These are phyloP conservation scores for Leptopilina drosophilae DNA, from an alignment of 2,888 invertebrate species.

Conservation along the genomic window DNA sequence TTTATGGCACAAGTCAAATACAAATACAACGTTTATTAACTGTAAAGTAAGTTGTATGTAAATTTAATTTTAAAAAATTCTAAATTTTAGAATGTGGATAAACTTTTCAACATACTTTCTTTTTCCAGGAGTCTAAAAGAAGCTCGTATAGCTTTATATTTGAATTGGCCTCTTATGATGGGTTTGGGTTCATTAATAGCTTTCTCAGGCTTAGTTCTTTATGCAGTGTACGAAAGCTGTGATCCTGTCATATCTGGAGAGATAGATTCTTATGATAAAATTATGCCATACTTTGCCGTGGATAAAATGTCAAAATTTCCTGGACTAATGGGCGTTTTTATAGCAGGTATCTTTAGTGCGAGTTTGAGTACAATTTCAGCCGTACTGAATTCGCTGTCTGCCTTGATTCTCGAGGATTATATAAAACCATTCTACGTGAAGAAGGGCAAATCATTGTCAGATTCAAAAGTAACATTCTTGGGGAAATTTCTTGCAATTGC, in stretches of 20 bases:
- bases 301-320: slow-evolving; percentile 79
- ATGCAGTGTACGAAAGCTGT: slow-evolving; percentile 88
- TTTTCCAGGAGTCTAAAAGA: slow-evolving; percentile 78
- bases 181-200: slow-evolving; percentile 84
- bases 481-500: slow-evolving; percentile 64
- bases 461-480: slow-evolving; percentile 84
- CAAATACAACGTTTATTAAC: slow-evolving; percentile 87
- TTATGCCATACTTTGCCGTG: slow-evolving; percentile 88
- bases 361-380: slow-evolving; percentile 95
- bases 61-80: background rate
- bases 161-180: slow-evolving; percentile 87
- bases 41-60: slow-evolving; percentile 79
- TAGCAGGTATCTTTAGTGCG: slow-evolving; percentile 89
- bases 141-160: slow-evolving; percentile 85
- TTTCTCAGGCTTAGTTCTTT: slow-evolving; percentile 87
- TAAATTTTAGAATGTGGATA: background rate
- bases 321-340: slow-evolving; percentile 73
- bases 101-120: background rate
- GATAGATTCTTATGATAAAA: slow-evolving; percentile 83
- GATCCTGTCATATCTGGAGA: slow-evolving; percentile 85
- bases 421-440: slow-evolving; percentile 78
- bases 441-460: slow-evolving; percentile 83
- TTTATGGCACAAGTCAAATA: slow-evolving; percentile 92
- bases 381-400: slow-evolving; percentile 92
- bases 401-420: slow-evolving; percentile 93